phyloP scores from a whole-genome alignment of 2,888 invertebrate genomes.

The Eupithecia vulgata region DNA sequence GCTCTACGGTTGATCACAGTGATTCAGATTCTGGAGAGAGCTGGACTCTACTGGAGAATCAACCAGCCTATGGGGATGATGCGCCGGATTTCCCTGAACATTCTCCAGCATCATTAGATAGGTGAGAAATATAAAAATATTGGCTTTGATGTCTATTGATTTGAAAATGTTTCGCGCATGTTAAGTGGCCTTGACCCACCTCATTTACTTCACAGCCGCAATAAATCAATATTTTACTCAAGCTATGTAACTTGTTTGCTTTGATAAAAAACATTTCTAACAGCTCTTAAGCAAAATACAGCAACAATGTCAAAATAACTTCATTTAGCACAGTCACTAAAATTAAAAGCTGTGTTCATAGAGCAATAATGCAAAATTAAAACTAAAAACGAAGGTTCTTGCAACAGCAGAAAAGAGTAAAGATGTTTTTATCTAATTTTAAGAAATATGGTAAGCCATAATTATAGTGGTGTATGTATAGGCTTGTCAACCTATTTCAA shows the following conservation, averaged over 20 bases:
- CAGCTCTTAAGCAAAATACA: not conserved
- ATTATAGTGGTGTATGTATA: not conserved
- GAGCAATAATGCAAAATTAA: not conserved
- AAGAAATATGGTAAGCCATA: not conserved
- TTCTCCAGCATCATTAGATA: conserved; percentile 47
- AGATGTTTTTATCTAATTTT: not conserved
- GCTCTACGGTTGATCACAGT: conserved; percentile 67
- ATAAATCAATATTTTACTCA: conserved; percentile 16
- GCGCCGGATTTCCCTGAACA: conserved; percentile 57
- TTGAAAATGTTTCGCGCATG: conserved; percentile 6
- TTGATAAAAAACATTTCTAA: not conserved
- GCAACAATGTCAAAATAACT: not conserved
- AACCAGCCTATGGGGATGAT: conserved; percentile 59
- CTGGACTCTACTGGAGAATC: conserved; percentile 76
- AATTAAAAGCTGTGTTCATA: not conserved
- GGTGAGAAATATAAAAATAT: conserved; percentile 46
- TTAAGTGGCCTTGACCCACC: conserved; percentile 41
- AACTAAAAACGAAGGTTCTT: not conserved
- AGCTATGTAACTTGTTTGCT: conserved; percentile 3
- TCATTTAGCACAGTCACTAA: not conserved
- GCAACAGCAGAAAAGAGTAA: not conserved
- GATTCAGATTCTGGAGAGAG: conserved; percentile 83
- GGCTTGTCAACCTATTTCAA: not conserved
- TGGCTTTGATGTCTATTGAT: not conserved
- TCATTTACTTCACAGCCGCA: conserved; percentile 8